Conservation (phyloP, 2,797 vertebrate species). For the Hylomyscus alleni region DNA sequence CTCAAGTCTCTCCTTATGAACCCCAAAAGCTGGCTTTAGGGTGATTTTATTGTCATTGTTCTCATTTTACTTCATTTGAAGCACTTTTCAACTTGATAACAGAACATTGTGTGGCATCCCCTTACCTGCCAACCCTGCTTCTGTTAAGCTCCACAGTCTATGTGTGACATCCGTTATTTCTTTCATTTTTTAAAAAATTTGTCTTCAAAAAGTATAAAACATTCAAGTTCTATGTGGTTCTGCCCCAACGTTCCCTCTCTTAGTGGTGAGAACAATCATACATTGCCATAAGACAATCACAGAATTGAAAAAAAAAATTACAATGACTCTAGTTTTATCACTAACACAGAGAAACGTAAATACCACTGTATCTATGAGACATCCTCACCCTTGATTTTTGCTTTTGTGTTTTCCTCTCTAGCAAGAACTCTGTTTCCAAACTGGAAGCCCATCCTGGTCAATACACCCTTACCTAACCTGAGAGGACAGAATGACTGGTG, state of each 20-base stretch:
- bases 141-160: not conserved
- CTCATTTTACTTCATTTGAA: not conserved
- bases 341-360: not conserved
- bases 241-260: not conserved
- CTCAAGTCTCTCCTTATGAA: no score
- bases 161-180: not conserved
- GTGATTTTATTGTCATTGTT: not conserved
- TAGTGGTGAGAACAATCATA: not conserved
- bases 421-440: slow-evolving; percentile 28
- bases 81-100: not conserved
- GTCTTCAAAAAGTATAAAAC: not conserved
- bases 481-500: not conserved
- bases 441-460: not conserved
- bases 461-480: not conserved
- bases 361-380: not conserved
- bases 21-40: not conserved
- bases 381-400: not conserved
- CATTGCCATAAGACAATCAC: not conserved
- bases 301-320: not conserved
- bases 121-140: not conserved
- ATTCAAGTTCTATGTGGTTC: not conserved
- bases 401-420: slow-evolving; percentile 21
- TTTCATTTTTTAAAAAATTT: slow-evolving; percentile 1
- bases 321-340: not conserved
- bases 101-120: not conserved